Evolutionary conservation across 2,888 invertebrate species (phyloP).

Genomic region (Pyrochroa serraticornis): DNA sequence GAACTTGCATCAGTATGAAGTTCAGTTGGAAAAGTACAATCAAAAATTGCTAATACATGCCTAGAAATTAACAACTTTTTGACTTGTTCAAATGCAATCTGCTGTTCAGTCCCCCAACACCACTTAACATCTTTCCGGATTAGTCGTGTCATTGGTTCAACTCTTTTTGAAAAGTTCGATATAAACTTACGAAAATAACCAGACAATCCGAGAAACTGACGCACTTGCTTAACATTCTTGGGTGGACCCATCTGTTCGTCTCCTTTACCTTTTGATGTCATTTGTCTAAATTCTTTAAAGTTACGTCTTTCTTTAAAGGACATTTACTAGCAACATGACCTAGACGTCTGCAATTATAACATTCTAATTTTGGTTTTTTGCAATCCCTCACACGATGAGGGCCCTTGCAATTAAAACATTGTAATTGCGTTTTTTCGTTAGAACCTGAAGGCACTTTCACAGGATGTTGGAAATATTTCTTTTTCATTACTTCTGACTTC

Average conservation of each 20-base stretch:
- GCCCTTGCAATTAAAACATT: slow-evolving; percentile 8
- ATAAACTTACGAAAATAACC: slow-evolving; percentile 12
- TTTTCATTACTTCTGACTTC: no score
- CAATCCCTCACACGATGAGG: slow-evolving; percentile 1
- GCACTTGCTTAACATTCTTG: slow-evolving; percentile 8
- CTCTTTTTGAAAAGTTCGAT: slow-evolving; percentile 10
- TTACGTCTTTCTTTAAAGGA: background rate
- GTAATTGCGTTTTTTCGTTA: background rate
- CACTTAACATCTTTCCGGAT: slow-evolving; percentile 10
- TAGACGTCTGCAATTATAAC: background rate
- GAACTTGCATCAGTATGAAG: slow-evolving; percentile 17
- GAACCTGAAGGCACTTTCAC: background rate
- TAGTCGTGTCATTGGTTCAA: slow-evolving; percentile 11
- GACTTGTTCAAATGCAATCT: slow-evolving; percentile 7
- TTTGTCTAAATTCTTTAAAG: no score
- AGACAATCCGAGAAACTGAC: slow-evolving; percentile 13
- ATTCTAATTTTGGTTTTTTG: slow-evolving; percentile 5
- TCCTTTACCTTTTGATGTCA: background rate
- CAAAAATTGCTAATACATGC: slow-evolving; percentile 15
- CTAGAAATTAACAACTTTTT: slow-evolving; percentile 6
- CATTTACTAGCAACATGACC: slow-evolving; percentile 4
- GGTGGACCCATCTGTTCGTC: slow-evolving; percentile 4
- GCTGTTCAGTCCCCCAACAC: slow-evolving; percentile 9
- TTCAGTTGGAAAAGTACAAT: slow-evolving; percentile 12
- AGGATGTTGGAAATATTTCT: background rate